Conservation (phyloP, 2,113 vertebrate genomes). For the Thunnus maccoyii region DNA sequence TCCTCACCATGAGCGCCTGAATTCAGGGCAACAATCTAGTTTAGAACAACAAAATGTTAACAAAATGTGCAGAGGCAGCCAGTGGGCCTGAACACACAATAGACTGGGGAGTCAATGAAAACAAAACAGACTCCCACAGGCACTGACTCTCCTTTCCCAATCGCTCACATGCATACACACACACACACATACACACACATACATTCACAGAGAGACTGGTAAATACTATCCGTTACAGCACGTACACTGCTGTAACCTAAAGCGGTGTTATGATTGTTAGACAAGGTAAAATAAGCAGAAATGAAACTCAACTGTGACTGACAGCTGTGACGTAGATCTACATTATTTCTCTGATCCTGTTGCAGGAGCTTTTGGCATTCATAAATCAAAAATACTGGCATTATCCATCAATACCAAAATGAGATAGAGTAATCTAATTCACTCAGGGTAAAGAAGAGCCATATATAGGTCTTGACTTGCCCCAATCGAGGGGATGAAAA, state of each 20-base stretch:
- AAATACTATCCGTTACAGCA: constrained; percentile 33
- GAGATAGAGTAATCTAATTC: constrained; percentile 9
- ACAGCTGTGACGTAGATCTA: background rate
- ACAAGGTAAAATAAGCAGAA: constrained; percentile 2
- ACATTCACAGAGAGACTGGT: constrained; percentile 28
- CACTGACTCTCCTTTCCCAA: constrained; percentile 8
- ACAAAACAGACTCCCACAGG: constrained; percentile 64
- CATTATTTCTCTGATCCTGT: background rate
- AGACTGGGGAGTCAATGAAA: constrained; percentile 61
- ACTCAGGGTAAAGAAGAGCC: constrained; percentile 2
- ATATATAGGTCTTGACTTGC: constrained; percentile 29
- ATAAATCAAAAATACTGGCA: background rate
- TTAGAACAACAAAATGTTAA: constrained; percentile 64
- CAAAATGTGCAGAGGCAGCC: constrained; percentile 73
- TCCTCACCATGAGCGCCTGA: constrained; percentile 3
- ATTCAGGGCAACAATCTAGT: constrained; percentile 47
- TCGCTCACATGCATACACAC: background rate
- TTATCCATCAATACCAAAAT: constrained; percentile 11
- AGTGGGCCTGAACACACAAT: constrained; percentile 64
- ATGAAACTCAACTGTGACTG: constrained; percentile 4
- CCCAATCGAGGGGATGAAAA: constrained; percentile 25
- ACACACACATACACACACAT: background rate
- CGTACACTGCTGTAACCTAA: constrained; percentile 1
- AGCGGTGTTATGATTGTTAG: background rate
- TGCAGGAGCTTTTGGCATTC: background rate